Evolutionary conservation across 2,888 invertebrate species (phyloP).

Genomic region (Brenthis ino): DNA sequence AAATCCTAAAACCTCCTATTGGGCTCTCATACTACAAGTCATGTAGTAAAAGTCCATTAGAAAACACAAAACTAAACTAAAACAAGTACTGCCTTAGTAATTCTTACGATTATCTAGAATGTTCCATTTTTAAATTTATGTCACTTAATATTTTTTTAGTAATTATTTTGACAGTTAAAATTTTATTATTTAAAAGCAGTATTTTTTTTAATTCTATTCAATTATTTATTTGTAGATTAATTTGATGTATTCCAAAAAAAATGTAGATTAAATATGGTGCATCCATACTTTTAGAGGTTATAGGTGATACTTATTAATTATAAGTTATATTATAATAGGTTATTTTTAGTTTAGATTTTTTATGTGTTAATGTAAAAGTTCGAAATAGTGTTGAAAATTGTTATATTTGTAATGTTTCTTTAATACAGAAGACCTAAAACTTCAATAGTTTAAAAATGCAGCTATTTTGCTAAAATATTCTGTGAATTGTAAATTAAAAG

Average conservation of each 20-base stretch:
- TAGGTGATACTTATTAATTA: not conserved
- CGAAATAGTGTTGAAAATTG: not conserved
- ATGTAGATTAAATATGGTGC: constrained; percentile 4
- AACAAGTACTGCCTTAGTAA: constrained; percentile 31
- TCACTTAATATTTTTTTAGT: not conserved
- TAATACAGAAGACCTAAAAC: no score
- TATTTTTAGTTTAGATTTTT: not conserved
- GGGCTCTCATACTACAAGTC: not conserved
- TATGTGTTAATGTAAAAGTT: not conserved
- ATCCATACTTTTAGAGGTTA: constrained; percentile 1
- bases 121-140: constrained; percentile 11
- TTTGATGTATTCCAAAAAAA: constrained; percentile 19
- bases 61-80: constrained; percentile 14
- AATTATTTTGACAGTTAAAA: not conserved
- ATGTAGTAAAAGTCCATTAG: constrained; percentile 8
- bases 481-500: no score
- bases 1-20: not conserved
- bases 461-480: no score
- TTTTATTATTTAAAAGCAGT: constrained; percentile 5
- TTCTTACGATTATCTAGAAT: constrained; percentile 10
- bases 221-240: constrained; percentile 16
- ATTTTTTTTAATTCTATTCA: constrained; percentile 9
- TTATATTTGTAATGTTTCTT: not conserved
- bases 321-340: constrained; percentile 4
- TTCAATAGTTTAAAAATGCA: no score